Percentiles rank a stretch among this genome's conserved stretches.
These are phyloP conservation scores for Macropus fuliginosus DNA, from an alignment of 2,797 vertebrate species.

Conservation along the genomic window DNA sequence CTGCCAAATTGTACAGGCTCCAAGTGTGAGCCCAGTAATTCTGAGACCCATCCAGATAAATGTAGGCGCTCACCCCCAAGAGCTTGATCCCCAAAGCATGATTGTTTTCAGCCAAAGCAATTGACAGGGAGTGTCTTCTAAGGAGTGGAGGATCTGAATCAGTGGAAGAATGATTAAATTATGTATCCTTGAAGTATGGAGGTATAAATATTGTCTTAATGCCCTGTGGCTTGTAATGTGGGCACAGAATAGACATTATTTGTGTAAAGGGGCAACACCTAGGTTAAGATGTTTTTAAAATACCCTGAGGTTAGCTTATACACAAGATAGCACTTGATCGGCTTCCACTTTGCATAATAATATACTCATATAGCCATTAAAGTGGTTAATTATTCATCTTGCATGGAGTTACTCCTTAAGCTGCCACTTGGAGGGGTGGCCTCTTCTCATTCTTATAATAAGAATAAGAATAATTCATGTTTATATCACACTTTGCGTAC, in stretches of 20 bases:
- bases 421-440: not conserved
- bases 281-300: slow-evolving; percentile 43
- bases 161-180: not conserved
- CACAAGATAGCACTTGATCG: not conserved
- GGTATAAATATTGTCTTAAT: not conserved
- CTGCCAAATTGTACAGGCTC: not conserved
- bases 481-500: not conserved
- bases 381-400: slow-evolving; percentile 7
- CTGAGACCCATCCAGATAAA: not conserved
- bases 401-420: not conserved
- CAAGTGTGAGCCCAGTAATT: not conserved
- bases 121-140: not conserved
- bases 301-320: slow-evolving; percentile 13
- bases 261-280: slow-evolving; percentile 48
- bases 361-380: not conserved
- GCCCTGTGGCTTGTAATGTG: slow-evolving; percentile 29
- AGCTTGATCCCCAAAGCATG: not conserved
- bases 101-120: not conserved
- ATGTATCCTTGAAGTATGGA: not conserved
- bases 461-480: not conserved
- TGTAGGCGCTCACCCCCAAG: not conserved
- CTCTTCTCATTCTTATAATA: not conserved
- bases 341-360: slow-evolving; percentile 7
- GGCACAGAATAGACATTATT: slow-evolving; percentile 30
- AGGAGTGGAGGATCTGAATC: not conserved